A percentile compares a stretch with the other conserved stretches of the same genome.
Evolutionary conservation across 2,797 vertebrate genomes (phyloP).

Genomic region (Thunnus albacares): DNA sequence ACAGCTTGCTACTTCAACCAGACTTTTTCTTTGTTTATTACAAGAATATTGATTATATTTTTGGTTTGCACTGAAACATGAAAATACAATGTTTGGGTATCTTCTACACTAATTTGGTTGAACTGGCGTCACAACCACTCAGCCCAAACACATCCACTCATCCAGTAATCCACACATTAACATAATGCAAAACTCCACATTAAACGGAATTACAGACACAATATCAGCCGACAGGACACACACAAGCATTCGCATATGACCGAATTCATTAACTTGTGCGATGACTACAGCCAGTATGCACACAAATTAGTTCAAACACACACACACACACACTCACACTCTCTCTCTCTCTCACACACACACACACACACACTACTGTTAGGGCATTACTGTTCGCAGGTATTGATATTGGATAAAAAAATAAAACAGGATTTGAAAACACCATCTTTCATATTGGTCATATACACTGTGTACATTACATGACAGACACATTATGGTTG

Average conservation of each 20-base stretch:
- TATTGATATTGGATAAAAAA: constrained; percentile 62
- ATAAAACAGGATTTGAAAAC: constrained; percentile 64
- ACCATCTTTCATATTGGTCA: constrained; percentile 66
- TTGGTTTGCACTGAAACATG: constrained; percentile 81
- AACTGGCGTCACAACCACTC: constrained; percentile 66
- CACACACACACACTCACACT: constrained; percentile 14
- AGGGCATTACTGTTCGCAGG: constrained; percentile 44
- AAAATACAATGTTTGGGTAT: constrained; percentile 78
- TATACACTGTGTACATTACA: constrained; percentile 63
- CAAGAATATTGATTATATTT: constrained; percentile 87
- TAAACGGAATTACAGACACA: constrained; percentile 44
- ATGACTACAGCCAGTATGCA: constrained; percentile 19
- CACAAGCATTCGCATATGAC: constrained; percentile 24
- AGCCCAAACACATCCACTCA: constrained; percentile 38
- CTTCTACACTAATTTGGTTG: constrained; percentile 74
- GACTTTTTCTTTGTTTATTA: constrained; percentile 82
- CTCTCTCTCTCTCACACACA: neutral
- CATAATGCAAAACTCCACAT: constrained; percentile 61
- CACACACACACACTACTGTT: constrained; percentile 34
- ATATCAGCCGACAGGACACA: constrained; percentile 37
- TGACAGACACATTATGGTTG: constrained; percentile 50
- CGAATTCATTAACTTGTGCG: constrained; percentile 6
- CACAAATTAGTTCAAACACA: neutral
- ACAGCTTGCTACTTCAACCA: constrained; percentile 9
- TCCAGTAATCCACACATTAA: constrained; percentile 53